These are phyloP conservation scores for Lagodon rhomboides DNA, from an alignment of 2,797 vertebrate species.

Conservation along the genomic window DNA sequence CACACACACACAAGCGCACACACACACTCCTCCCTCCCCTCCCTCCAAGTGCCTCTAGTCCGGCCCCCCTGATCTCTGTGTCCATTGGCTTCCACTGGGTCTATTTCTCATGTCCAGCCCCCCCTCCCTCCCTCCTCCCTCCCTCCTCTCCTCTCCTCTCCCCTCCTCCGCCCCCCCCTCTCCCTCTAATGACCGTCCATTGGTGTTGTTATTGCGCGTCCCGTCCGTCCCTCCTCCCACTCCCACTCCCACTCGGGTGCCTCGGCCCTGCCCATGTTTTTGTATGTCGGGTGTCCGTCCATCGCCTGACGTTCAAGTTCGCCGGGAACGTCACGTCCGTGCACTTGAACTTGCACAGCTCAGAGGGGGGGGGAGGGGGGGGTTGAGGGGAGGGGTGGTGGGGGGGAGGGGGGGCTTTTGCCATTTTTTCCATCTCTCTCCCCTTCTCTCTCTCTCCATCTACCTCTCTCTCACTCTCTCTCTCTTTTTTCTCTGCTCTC, in stretches of 20 bases:
- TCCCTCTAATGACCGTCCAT: constrained; percentile 95
- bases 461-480: constrained; percentile 82
- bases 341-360: constrained; percentile 99
- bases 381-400: constrained; percentile 91
- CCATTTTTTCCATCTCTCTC: constrained; percentile 95
- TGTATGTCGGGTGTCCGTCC: constrained; percentile 99
- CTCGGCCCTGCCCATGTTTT: constrained; percentile 98
- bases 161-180: constrained; percentile 77
- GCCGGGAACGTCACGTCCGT: constrained; percentile 99
- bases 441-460: constrained; percentile 79
- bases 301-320: constrained; percentile 99
- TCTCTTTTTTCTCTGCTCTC: constrained; percentile 81
- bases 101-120: constrained; percentile 97
- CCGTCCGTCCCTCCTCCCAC: constrained; percentile 92
- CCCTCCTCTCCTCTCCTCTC: constrained; percentile 30
- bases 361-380: constrained; percentile 88
- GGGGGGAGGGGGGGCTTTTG: constrained; percentile 92
- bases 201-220: constrained; percentile 95
- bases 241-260: constrained; percentile 92
- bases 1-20: constrained; percentile 10
- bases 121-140: constrained; percentile 66
- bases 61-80: constrained; percentile 92
- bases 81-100: constrained; percentile 97
- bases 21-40: constrained; percentile 74
- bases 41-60: constrained; percentile 84